phyloP scores from a whole-genome alignment of 2,797 vertebrate species.

The Taenioides sp. region DNA sequence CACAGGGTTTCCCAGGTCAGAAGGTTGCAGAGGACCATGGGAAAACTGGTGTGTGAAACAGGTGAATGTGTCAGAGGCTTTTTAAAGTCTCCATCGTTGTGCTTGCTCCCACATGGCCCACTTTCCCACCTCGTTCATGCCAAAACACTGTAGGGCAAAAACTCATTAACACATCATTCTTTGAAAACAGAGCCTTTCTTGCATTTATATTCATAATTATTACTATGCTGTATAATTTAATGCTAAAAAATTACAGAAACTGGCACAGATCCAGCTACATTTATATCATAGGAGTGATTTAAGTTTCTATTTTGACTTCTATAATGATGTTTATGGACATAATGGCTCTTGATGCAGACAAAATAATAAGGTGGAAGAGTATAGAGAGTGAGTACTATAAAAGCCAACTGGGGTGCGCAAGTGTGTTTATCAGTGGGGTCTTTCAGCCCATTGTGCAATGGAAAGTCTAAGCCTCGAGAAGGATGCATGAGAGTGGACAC shows the following conservation, averaged over 20 bases:
- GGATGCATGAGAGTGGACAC: constrained; percentile 58
- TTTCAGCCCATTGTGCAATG: constrained; percentile 54
- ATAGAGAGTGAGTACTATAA: constrained; percentile 55
- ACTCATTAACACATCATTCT: constrained; percentile 31
- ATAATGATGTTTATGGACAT: constrained; percentile 50
- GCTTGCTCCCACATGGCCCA: constrained; percentile 52
- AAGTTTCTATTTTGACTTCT: constrained; percentile 67
- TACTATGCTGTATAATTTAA: constrained; percentile 1
- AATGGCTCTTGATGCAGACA: constrained; percentile 67
- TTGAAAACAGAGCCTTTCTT: constrained; percentile 11
- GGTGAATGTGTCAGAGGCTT: constrained; percentile 77
- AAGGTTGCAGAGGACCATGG: constrained; percentile 74
- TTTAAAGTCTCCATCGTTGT: constrained; percentile 36
- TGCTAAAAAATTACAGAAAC: background rate
- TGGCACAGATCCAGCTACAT: constrained; percentile 31
- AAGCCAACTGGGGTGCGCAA: constrained; percentile 48
- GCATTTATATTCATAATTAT: constrained; percentile 6
- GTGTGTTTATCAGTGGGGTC: constrained; percentile 66
- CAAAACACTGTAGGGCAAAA: constrained; percentile 67
- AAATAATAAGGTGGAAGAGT: constrained; percentile 52
- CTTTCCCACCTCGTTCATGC: constrained; percentile 69
- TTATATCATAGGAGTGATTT: constrained; percentile 57
- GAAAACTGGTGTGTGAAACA: constrained; percentile 77
- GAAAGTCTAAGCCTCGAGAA: constrained; percentile 56
- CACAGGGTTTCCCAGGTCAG: constrained; percentile 38